Base-by-base conservation (phyloP, 2,888 invertebrate genomes). In the Orchesella flavescens region DNA sequence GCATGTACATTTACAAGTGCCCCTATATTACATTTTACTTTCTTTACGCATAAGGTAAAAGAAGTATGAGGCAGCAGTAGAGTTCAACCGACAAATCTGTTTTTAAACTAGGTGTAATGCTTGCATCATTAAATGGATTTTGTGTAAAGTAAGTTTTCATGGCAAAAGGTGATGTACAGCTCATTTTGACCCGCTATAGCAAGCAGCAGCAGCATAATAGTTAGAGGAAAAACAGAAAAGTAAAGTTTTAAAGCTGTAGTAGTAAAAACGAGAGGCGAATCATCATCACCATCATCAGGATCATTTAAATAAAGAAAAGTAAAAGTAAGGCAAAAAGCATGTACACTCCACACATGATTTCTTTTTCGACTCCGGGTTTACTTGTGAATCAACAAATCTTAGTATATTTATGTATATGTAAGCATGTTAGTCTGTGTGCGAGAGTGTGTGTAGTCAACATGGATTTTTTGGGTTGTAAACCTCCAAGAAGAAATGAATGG, bases 401-500 rank as follows among this genome's bases (percentile, higher is more conserved):
- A 68, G 68, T 81, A 59, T 81, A 74, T 74, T 75, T 75, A 69
- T 75, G 73, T 63, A 71, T 49, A 24, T 61, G 12, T 57, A 72
- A 49, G 71, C 49, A 69, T 57, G 15, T 72, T 55, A 34, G 53
- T 23, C 13, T 17, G 21, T 71, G 49, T 21, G 34, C 23, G 57
- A n/a, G 19, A 10, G 34, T 63, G 68, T 79, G 53, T 57, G 71
- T 61, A 66, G 78, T 73, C 71, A 85, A 83, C 78, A 76, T 83
- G 63, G 79, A 75, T 79, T 79, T 82, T 73, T 76, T 79, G 59
- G 76, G 57, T 75, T 71, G 55, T 73, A 83, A 85, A 85, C 82
- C 82, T 82, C 82, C 82, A 57, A 65, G 71, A 76, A 82, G 82
- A 82, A 82, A 82, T 82, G 82, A 82, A 82, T 82, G 82, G 82